Conservation (phyloP, 2,888 invertebrate species). For the Drosophila stalkeri region DNA sequence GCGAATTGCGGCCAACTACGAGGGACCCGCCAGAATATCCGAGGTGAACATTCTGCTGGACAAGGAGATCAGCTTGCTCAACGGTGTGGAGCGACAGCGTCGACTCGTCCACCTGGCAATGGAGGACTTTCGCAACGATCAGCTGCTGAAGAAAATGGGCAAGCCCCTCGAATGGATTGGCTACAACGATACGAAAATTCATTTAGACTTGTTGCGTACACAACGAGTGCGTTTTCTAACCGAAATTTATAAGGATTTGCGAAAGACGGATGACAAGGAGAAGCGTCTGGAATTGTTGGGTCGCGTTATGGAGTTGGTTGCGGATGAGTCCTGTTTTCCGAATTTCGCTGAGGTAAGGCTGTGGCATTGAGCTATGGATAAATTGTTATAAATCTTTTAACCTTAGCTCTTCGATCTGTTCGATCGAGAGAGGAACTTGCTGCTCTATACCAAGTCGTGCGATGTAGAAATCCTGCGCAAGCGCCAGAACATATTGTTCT, state of each 20-base stretch:
- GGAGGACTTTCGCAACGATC: slow-evolving; percentile 87
- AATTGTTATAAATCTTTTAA: not conserved
- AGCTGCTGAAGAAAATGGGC: slow-evolving; percentile 89
- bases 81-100: slow-evolving; percentile 89
- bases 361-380: fast-evolving
- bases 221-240: slow-evolving; percentile 92
- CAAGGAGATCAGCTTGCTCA: slow-evolving; percentile 87
- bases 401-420: slow-evolving; percentile 82
- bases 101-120: slow-evolving; percentile 87
- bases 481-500: slow-evolving; percentile 81
- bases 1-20: slow-evolving; percentile 88
- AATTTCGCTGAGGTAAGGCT: slow-evolving; percentile 75
- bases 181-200: slow-evolving; percentile 89
- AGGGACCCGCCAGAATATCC: slow-evolving; percentile 89
- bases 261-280: slow-evolving; percentile 87
- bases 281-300: slow-evolving; percentile 90
- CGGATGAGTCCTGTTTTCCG: slow-evolving; percentile 79
- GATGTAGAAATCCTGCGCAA: slow-evolving; percentile 83
- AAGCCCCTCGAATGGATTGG: slow-evolving; percentile 91
- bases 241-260: slow-evolving; percentile 89
- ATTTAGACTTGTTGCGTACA: slow-evolving; percentile 93
- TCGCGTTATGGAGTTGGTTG: slow-evolving; percentile 88
- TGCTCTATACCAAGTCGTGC: slow-evolving; percentile 80
- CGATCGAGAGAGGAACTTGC: slow-evolving; percentile 83
- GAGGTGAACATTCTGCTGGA: slow-evolving; percentile 90